phyloP scores from a whole-genome alignment of 1,140 invertebrate species.

The Teleopsis dalmanni region DNA sequence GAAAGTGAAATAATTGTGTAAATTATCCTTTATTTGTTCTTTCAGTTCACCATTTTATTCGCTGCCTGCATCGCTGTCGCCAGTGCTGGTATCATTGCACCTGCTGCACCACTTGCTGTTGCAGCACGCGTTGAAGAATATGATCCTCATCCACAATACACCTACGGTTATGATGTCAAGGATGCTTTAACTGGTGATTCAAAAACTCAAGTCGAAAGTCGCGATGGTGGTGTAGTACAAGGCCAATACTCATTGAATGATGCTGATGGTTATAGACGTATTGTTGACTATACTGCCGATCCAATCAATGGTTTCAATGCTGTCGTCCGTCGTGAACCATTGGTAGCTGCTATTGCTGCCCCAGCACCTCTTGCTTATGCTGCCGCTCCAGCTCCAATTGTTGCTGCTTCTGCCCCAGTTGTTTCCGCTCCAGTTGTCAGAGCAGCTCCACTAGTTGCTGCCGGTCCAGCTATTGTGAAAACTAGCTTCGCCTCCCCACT shows the following conservation, averaged over 20 bases:
- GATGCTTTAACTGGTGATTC: slow-evolving; percentile 50
- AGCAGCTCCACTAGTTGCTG: slow-evolving; percentile 25
- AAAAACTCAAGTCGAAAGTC: slow-evolving; percentile 43
- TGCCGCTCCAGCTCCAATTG: slow-evolving; percentile 28
- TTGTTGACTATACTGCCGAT: slow-evolving; percentile 44
- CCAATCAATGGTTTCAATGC: slow-evolving; percentile 47
- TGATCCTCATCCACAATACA: slow-evolving; percentile 59
- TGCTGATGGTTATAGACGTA: slow-evolving; percentile 44
- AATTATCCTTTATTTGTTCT: slow-evolving; percentile 5
- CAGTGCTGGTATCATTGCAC: slow-evolving; percentile 32
- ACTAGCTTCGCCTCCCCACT: slow-evolving; percentile 10
- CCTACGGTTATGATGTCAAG: slow-evolving; percentile 61
- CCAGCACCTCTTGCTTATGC: slow-evolving; percentile 11
- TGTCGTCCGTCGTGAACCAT: slow-evolving; percentile 40
- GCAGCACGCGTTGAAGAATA: slow-evolving; percentile 20
- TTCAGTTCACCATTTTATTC: slow-evolving; percentile 37
- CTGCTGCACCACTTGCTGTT: slow-evolving; percentile 25
- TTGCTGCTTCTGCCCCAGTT: slow-evolving; percentile 27
- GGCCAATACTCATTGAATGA: slow-evolving; percentile 45
- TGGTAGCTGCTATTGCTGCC: slow-evolving; percentile 25
- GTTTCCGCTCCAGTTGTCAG: slow-evolving; percentile 37
- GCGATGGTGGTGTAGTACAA: slow-evolving; percentile 45
- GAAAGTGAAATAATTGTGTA: background rate
- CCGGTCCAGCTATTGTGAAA: slow-evolving; percentile 2
- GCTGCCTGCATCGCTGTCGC: slow-evolving; percentile 38